A percentile compares a stretch with the other conserved stretches of the same genome.
These are phyloP conservation scores for Caenorhabditis doughertyi DNA, from an alignment of 2,888 invertebrate species.

Conservation along the genomic window DNA sequence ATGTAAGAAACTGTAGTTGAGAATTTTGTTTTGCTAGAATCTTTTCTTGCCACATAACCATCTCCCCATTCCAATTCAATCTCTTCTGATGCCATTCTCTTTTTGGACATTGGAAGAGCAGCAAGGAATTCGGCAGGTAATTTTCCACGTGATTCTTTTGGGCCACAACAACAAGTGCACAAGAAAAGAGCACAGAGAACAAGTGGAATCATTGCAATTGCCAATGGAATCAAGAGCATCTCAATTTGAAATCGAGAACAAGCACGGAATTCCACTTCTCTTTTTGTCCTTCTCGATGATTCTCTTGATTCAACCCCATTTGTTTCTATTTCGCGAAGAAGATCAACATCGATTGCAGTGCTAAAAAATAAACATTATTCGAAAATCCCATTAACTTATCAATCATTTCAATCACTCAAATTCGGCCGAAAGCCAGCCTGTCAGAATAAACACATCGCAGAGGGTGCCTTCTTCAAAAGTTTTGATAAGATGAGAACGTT, in stretches of 20 bases:
- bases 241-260: slow-evolving; percentile 72
- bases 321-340: slow-evolving; percentile 62
- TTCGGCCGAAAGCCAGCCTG: slow-evolving; percentile 48
- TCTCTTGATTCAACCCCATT: slow-evolving; percentile 28
- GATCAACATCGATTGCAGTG: slow-evolving; percentile 61
- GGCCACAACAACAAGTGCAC: slow-evolving; percentile 81
- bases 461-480: slow-evolving; percentile 42
- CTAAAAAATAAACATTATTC: slow-evolving; percentile 33
- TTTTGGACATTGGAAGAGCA: slow-evolving; percentile 68
- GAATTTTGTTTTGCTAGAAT: slow-evolving; percentile 75
- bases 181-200: slow-evolving; percentile 77
- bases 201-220: slow-evolving; percentile 80
- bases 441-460: neutral
- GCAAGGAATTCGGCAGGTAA: slow-evolving; percentile 71
- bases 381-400: slow-evolving; percentile 40
- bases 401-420: slow-evolving; percentile 44
- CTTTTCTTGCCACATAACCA: slow-evolving; percentile 74
- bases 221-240: slow-evolving; percentile 77
- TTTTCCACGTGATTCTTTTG: slow-evolving; percentile 78
- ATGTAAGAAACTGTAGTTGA: slow-evolving; percentile 75
- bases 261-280: slow-evolving; percentile 67
- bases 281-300: slow-evolving; percentile 31
- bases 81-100: slow-evolving; percentile 67
- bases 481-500: slow-evolving; percentile 50
- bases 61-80: slow-evolving; percentile 74